Evolutionary conservation across 2,797 vertebrate genomes (phyloP).

Genomic region (Parotocinclus haroldoi): DNA sequence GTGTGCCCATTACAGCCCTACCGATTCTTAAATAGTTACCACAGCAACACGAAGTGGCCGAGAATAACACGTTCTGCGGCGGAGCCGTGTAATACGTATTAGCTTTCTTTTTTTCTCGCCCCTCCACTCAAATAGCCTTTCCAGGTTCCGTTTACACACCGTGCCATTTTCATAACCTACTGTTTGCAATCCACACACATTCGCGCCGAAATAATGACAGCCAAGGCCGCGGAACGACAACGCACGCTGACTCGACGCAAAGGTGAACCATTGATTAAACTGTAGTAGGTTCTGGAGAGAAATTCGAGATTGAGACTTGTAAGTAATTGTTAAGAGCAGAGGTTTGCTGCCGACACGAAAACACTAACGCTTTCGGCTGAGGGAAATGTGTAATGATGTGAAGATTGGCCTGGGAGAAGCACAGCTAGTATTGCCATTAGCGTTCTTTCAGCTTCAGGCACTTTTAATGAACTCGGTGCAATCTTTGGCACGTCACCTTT

Average conservation of each 20-base stretch:
- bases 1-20: constrained; percentile 60
- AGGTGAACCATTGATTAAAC: constrained; percentile 20
- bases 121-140: constrained; percentile 34
- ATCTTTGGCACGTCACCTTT: too few relatives aligned
- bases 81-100: constrained; percentile 61
- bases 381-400: background rate
- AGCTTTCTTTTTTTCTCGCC: constrained; percentile 15
- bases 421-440: background rate
- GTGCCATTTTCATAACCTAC: constrained; percentile 35
- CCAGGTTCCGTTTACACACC: constrained; percentile 29
- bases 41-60: constrained; percentile 73
- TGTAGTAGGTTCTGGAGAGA: constrained; percentile 11
- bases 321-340: constrained; percentile 15
- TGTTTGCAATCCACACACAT: constrained; percentile 41
- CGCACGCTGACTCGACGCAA: constrained; percentile 20
- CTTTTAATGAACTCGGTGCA: background rate
- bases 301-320: constrained; percentile 7
- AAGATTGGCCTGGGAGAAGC: background rate
- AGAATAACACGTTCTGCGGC: constrained; percentile 71
- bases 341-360: constrained; percentile 6
- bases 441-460: background rate
- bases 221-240: constrained; percentile 10
- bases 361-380: constrained; percentile 1
- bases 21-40: constrained; percentile 77
- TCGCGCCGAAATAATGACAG: constrained; percentile 35